Evolutionary conservation across 2,113 vertebrate genomes (phyloP), one percentile per base, ranked within the genome.

Genomic region (Uria aalge): DNA sequence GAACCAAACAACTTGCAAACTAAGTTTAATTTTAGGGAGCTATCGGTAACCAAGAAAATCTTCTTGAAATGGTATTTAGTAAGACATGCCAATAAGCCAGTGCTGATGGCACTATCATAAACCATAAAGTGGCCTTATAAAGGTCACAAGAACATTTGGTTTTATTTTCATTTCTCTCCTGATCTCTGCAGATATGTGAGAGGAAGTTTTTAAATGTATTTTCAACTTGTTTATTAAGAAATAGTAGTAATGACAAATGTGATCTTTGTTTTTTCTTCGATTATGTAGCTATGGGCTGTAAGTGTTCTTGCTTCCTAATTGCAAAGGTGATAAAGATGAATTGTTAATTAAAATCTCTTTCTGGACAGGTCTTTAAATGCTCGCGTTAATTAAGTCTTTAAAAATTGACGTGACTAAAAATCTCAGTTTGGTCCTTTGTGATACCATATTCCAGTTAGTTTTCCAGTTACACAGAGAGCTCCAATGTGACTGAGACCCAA

Each of bases 291-390:
- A 29, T 90, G 79, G 79, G 85, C 72, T 92, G n/a, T 75, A 85
- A 92, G 66, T 92, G 59, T 92, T 97, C 92, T 94, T 40, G 53
- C 63, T 94, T 89, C 34, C 67, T 96, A 95, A 97, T 97, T 97
- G 96, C 87, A 74, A 85, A 97, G 87, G 84, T 96, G 77, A 81
- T 72, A 69, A 73, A 94, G 84, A 94, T 91, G 91, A 95, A 93
- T 74, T 4, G 36, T 95, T 94, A 95, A 95, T 95, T 95, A 94
- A 96, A 96, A 92, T 60, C 74, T 85, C 71, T 88, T 96, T 96
- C 52, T 0, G 5, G 47, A 90, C 77, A 82, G 89, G 71, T 95
- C 86, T 95, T 91, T 85, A 94, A 87, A 62, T 77, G 71, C 43
- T 88, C 0, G 5, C 90, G 59, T 97, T 97, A 96, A 97, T 95